Evolutionary conservation across 2,888 invertebrate species (phyloP).

Genomic region (Cephus pygmeus): DNA sequence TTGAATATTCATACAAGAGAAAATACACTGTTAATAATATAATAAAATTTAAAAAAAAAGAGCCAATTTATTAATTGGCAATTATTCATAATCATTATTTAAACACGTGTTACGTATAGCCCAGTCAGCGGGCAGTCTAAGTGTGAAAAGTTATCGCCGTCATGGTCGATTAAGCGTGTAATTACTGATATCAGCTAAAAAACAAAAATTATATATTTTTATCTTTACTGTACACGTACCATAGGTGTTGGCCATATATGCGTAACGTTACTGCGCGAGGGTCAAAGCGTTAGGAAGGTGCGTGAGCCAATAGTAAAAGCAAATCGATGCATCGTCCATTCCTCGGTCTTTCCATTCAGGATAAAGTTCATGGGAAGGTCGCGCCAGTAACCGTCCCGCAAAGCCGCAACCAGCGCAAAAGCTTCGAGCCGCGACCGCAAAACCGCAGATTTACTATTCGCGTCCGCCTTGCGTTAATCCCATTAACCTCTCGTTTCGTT

Average conservation of each 20-base stretch:
- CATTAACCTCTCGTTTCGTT: conserved; percentile 48
- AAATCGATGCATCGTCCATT: neutral
- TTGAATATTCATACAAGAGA: no score
- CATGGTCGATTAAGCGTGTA: no score
- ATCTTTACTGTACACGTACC: neutral
- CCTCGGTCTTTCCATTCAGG: neutral
- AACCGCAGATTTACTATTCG: conserved; percentile 13
- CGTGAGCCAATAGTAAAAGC: neutral
- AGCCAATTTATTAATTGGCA: no score
- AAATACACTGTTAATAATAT: no score
- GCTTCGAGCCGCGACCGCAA: conserved; percentile 18
- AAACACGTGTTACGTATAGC: no score
- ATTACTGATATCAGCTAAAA: no score
- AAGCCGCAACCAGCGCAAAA: neutral
- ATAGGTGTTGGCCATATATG: neutral
- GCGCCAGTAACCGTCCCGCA: neutral
- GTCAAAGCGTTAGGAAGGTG: neutral
- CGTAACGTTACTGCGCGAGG: neutral
- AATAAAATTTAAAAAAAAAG: no score
- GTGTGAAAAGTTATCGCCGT: no score
- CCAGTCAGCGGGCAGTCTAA: no score
- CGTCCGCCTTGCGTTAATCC: conserved; percentile 38
- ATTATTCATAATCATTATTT: no score
- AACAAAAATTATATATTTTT: no score
- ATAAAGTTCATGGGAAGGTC: neutral